Evolutionary conservation across 2,113 vertebrate species (phyloP).

Genomic region (Plecotus auritus): DNA sequence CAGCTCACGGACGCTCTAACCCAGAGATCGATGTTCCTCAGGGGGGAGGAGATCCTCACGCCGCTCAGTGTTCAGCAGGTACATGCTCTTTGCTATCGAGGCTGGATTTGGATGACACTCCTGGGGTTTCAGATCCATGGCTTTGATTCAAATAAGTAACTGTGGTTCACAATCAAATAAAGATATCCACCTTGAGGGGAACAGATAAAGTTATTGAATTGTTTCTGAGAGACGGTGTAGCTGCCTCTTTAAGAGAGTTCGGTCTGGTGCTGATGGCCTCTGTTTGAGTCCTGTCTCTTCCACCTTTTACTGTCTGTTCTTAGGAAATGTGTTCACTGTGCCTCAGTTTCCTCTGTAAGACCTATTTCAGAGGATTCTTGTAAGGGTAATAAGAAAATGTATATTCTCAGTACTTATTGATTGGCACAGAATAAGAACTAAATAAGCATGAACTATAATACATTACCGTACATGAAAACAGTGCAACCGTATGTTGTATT

Average conservation of each 20-base stretch:
- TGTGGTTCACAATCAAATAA: neutral
- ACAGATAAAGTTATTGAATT: neutral
- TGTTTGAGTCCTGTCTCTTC: neutral
- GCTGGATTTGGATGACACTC: neutral
- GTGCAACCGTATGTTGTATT: neutral
- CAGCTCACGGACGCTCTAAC: slow-evolving; percentile 94
- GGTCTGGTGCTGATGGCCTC: too few species aligned
- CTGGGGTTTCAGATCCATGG: neutral
- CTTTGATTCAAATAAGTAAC: neutral
- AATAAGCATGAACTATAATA: neutral
- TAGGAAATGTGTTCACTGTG: neutral
- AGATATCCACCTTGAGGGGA: rapidly evolving
- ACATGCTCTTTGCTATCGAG: neutral
- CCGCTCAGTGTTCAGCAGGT: slow-evolving; percentile 97
- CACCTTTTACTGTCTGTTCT: neutral
- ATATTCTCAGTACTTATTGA: neutral
- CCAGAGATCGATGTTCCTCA: slow-evolving; percentile 96
- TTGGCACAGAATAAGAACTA: neutral
- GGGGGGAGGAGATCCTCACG: slow-evolving; percentile 97
- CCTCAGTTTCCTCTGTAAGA: neutral
- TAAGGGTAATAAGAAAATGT: neutral
- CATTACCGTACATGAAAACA: neutral
- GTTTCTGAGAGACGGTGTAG: neutral
- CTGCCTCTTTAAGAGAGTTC: rapidly evolving
- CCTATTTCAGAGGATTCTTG: neutral